Conservation (phyloP, 2,888 invertebrate genomes). For the Dryadula phaetusa region DNA sequence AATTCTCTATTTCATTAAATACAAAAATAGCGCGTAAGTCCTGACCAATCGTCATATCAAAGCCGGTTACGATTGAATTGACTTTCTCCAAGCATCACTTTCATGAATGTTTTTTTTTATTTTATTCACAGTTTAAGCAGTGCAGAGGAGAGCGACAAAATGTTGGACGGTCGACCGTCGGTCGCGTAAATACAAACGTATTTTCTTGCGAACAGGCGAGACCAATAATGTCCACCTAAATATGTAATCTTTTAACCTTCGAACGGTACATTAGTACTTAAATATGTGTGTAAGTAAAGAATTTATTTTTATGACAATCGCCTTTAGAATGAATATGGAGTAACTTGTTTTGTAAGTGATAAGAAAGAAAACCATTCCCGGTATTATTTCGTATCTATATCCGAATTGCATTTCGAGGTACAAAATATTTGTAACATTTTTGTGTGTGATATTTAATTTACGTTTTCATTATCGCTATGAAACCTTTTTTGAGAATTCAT, state of each 20-base stretch:
- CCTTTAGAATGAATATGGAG: conserved; percentile 37
- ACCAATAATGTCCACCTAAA: conserved; percentile 59
- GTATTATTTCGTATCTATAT: conserved; percentile 60
- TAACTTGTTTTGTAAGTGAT: conserved; percentile 32
- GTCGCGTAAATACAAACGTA: conserved; percentile 76
- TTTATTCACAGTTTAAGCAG: conserved; percentile 84
- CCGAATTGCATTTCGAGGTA: conserved; percentile 75
- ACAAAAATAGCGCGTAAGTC: background rate
- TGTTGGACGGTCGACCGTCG: conserved; percentile 90
- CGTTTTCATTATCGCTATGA: conserved; percentile 11
- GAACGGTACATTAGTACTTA: conserved; percentile 43
- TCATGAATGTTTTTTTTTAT: conserved; percentile 42
- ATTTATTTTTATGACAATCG: conserved; percentile 64
- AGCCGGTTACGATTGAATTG: conserved; percentile 11
- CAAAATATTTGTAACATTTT: conserved; percentile 62
- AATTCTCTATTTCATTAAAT: conserved; percentile 4
- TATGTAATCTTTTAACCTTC: conserved; percentile 36
- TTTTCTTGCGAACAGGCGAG: conserved; percentile 54
- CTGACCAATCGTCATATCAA: conserved; percentile 10
- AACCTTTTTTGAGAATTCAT: conserved; percentile 12
- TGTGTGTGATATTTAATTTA: conserved; percentile 52
- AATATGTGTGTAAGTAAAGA: conserved; percentile 61
- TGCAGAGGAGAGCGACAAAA: conserved; percentile 90
- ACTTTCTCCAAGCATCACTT: conserved; percentile 32
- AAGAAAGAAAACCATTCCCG: conserved; percentile 38